A percentile compares a stretch with the other conserved stretches of the same genome.
Conservation (phyloP, 2,888 invertebrate genomes). For the Scaptodrosophila latifasciaeformis region DNA sequence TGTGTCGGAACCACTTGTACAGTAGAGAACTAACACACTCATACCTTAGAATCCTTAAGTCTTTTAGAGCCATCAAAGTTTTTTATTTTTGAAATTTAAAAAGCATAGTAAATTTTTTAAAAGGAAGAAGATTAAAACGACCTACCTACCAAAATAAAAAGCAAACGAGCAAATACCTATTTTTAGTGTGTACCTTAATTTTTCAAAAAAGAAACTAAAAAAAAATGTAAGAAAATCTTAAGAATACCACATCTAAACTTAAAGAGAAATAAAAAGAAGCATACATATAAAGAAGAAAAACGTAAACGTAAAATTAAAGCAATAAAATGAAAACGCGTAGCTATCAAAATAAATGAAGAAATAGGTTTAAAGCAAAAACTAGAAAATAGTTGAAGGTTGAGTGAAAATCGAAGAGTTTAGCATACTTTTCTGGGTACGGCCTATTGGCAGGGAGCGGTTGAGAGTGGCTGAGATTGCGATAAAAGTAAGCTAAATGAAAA, state of each 20-base stretch:
- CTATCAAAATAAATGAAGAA: slow-evolving; percentile 53
- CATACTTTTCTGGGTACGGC: slow-evolving; percentile 49
- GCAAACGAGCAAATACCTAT: slow-evolving; percentile 61
- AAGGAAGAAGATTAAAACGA: slow-evolving; percentile 33
- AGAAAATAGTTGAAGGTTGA: slow-evolving; percentile 41
- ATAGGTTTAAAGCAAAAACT: slow-evolving; percentile 19
- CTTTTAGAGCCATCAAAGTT: too few species aligned
- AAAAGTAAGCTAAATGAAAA: slow-evolving; percentile 23
- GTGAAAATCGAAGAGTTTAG: slow-evolving; percentile 33
- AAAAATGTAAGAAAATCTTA: slow-evolving; percentile 28
- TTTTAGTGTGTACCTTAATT: slow-evolving; percentile 71
- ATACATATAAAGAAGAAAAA: slow-evolving; percentile 35
- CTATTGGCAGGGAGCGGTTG: slow-evolving; percentile 45
- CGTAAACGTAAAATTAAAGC: slow-evolving; percentile 56
- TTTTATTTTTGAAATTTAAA: slow-evolving; percentile 42
- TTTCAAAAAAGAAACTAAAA: slow-evolving; percentile 34
- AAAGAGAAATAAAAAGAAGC: slow-evolving; percentile 31
- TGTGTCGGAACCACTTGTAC: too few species aligned
- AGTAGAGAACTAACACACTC: too few species aligned
- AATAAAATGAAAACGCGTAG: slow-evolving; percentile 64
- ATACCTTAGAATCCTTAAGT: too few species aligned
- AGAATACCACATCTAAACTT: slow-evolving; percentile 12
- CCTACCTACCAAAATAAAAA: slow-evolving; percentile 56
- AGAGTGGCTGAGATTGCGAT: slow-evolving; percentile 15
- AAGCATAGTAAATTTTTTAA: slow-evolving; percentile 5